phyloP scores from a whole-genome alignment of 2,113 vertebrate genomes.

The Brienomyrus brachyistius region DNA sequence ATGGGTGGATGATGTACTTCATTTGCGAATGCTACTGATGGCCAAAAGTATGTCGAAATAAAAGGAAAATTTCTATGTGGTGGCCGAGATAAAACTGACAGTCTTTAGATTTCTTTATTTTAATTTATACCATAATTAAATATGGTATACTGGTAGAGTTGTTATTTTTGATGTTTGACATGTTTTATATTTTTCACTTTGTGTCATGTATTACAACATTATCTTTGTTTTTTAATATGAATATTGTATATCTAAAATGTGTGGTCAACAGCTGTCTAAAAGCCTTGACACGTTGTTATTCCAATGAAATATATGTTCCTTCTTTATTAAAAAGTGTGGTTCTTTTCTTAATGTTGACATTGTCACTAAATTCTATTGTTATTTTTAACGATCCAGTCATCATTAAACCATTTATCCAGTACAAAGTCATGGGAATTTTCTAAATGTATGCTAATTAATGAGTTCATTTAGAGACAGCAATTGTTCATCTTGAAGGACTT shows the following conservation, averaged over 20 bases:
- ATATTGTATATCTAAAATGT: neutral
- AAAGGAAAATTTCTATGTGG: constrained; percentile 20
- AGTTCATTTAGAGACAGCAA: neutral
- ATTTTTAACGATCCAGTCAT: neutral
- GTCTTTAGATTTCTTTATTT: neutral
- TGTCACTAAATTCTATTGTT: neutral
- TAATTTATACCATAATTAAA: neutral
- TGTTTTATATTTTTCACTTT: neutral
- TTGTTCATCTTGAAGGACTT: neutral
- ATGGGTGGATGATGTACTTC: constrained; percentile 80
- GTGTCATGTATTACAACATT: neutral
- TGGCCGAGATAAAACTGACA: neutral
- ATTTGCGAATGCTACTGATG: constrained; percentile 78
- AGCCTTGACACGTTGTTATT: neutral
- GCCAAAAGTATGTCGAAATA: constrained; percentile 68
- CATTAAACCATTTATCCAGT: neutral
- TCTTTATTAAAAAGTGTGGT: neutral
- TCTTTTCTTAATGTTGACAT: neutral
- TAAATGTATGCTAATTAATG: neutral
- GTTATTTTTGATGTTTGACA: neutral
- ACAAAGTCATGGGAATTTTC: neutral
- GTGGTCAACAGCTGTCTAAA: neutral
- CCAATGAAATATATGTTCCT: neutral
- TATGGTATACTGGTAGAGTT: neutral
- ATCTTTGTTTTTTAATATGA: neutral